Evolutionary conservation across 1,140 invertebrate genomes (phyloP).

Genomic region (Hylyphantes graminicola): DNA sequence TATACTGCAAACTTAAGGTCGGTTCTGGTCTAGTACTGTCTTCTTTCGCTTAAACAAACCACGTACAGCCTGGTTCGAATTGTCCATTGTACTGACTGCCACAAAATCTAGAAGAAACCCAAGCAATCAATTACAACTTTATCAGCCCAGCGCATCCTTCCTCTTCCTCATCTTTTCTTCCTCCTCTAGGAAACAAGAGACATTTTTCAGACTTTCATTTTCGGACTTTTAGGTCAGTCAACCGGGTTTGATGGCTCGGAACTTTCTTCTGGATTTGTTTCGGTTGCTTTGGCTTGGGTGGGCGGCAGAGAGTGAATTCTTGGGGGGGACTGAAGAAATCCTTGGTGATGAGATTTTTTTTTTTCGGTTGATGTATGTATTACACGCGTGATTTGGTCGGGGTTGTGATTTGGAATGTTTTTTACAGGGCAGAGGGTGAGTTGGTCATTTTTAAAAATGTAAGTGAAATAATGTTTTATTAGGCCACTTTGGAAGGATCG

Average conservation of each 20-base stretch:
- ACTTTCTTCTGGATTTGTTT: conserved; percentile 40
- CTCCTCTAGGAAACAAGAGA: conserved; percentile 38
- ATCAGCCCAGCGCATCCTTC: neutral
- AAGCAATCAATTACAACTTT: neutral
- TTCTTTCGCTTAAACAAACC: no score
- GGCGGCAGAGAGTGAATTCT: conserved; percentile 17
- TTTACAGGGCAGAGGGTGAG: no score
- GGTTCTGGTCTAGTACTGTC: no score
- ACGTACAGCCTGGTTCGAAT: no score
- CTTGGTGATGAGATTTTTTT: conserved; percentile 7
- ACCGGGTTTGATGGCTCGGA: conserved; percentile 46
- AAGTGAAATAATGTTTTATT: no score
- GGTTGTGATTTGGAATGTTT: neutral
- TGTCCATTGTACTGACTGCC: no score
- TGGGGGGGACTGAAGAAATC: conserved; percentile 25
- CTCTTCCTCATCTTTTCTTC: conserved; percentile 43
- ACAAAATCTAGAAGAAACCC: neutral
- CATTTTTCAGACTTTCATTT: conserved; percentile 60
- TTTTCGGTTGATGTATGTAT: conserved; percentile 2
- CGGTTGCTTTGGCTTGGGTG: conserved; percentile 23
- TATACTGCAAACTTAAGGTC: no score
- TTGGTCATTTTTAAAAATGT: no score
- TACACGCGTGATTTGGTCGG: conserved; percentile 11
- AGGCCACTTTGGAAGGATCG: no score
- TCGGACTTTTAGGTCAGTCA: conserved; percentile 54